A percentile compares a stretch with the other conserved stretches of the same genome.
These are phyloP conservation scores for Brachionus rotundiformis DNA, from an alignment of 1,140 invertebrate species.

Conservation along the genomic window DNA sequence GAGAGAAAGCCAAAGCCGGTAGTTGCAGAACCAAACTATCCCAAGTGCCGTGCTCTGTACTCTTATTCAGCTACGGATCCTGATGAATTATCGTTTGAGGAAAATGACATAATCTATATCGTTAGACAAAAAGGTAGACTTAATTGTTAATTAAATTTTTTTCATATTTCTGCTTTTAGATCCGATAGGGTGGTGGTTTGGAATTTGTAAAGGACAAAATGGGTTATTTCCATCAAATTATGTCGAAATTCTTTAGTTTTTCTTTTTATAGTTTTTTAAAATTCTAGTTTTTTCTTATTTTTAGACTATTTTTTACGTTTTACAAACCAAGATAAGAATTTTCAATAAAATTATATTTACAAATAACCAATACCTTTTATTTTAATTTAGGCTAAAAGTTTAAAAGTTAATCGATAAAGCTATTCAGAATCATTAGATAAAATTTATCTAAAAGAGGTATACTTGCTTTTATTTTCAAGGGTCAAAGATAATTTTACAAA, in stretches of 20 bases:
- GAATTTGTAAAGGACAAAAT: conserved; percentile 77
- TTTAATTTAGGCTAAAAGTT: too few species aligned
- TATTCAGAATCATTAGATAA: neutral
- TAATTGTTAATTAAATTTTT: neutral
- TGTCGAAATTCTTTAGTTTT: conserved; percentile 71
- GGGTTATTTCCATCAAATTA: conserved; percentile 92
- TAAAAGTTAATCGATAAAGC: too few species aligned
- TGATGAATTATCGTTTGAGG: conserved; percentile 92
- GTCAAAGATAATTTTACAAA: too few species aligned
- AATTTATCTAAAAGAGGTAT: neutral
- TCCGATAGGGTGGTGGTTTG: conserved; percentile 90
- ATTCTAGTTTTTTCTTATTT: neutral
- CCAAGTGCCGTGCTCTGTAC: conserved; percentile 48
- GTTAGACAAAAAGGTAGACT: conserved; percentile 57
- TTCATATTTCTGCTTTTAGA: neutral
- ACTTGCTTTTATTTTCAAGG: too few species aligned
- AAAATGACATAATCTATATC: conserved; percentile 86
- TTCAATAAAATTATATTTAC: too few species aligned
- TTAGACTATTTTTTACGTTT: conserved; percentile 4
- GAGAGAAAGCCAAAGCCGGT: neutral
- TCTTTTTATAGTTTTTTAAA: neutral
- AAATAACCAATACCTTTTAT: too few species aligned
- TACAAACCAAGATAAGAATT: too few species aligned
- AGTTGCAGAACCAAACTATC: conserved; percentile 6
- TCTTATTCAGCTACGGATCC: conserved; percentile 71